Evolutionary conservation across 2,113 vertebrate species (phyloP).

Genomic region (Athene cunicularia): DNA sequence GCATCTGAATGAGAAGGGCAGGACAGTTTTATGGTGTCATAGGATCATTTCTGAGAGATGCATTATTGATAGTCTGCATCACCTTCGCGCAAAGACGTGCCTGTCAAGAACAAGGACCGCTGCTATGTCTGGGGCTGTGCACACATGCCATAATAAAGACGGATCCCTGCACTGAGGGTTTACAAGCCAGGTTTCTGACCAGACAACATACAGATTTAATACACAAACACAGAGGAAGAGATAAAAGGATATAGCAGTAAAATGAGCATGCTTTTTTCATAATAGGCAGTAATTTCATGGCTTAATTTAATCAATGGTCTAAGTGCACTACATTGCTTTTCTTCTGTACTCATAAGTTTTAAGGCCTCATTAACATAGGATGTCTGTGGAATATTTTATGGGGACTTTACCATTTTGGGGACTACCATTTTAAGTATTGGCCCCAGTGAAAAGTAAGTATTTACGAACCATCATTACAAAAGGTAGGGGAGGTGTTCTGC

Average conservation of each 20-base stretch:
- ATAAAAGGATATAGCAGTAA: background rate
- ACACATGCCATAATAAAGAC: fast-evolving
- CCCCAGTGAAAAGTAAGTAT: background rate
- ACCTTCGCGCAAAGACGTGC: fast-evolving
- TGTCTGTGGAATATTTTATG: background rate
- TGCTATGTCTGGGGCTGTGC: fast-evolving
- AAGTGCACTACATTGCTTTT: background rate
- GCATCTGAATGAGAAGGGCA: background rate
- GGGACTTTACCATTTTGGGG: no score
- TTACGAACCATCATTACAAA: background rate
- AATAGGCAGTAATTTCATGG: constrained; percentile 40
- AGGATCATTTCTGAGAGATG: background rate
- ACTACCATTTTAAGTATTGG: background rate
- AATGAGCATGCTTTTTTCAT: constrained; percentile 36
- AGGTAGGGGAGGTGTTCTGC: background rate
- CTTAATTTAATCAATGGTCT: constrained; percentile 47
- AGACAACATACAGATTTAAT: background rate
- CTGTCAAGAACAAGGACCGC: background rate
- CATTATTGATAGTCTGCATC: background rate
- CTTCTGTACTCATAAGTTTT: background rate
- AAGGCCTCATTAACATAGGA: constrained; percentile 7
- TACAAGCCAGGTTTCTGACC: background rate
- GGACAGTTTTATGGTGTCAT: background rate
- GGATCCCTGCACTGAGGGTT: background rate
- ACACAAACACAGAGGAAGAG: background rate